Evolutionary conservation across 2,113 vertebrate genomes (phyloP).

Genomic region (Misgurnus mizolepis): DNA sequence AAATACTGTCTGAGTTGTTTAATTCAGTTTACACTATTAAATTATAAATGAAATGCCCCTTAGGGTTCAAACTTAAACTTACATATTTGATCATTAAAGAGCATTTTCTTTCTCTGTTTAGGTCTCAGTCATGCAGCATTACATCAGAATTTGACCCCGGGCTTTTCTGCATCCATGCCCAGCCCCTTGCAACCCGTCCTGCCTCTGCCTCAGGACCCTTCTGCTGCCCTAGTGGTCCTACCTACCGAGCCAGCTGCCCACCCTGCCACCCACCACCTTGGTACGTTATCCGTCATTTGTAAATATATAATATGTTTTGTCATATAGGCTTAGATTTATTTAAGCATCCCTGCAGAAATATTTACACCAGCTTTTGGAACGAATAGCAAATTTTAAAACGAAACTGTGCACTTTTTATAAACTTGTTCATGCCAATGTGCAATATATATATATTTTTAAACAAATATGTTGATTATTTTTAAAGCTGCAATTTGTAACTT

Average conservation of each 20-base stretch:
- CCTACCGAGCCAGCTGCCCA: slow-evolving; percentile 87
- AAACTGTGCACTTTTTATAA: no score
- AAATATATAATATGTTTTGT: no score
- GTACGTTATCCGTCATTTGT: slow-evolving; percentile 60
- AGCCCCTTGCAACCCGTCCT: slow-evolving; percentile 88
- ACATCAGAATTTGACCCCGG: slow-evolving; percentile 87
- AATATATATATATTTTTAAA: no score
- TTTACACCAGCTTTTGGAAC: no score
- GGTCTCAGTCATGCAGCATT: slow-evolving; percentile 88
- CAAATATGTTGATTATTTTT: no score
- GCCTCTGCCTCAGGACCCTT: slow-evolving; percentile 88
- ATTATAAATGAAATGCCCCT: not conserved
- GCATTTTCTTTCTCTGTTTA: slow-evolving; percentile 57
- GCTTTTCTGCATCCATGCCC: slow-evolving; percentile 87
- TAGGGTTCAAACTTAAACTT: not conserved
- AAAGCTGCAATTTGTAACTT: no score
- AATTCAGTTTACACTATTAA: not conserved
- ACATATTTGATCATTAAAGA: not conserved
- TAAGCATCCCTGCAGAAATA: no score
- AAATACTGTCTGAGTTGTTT: not conserved
- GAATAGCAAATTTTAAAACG: no score
- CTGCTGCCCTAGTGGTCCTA: slow-evolving; percentile 89
- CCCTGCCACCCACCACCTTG: slow-evolving; percentile 81
- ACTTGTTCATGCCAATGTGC: no score
- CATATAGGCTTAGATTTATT: no score